phyloP scores from a whole-genome alignment of 64 coral and sea anemone genomes.

The Montipora efflorescens region DNA sequence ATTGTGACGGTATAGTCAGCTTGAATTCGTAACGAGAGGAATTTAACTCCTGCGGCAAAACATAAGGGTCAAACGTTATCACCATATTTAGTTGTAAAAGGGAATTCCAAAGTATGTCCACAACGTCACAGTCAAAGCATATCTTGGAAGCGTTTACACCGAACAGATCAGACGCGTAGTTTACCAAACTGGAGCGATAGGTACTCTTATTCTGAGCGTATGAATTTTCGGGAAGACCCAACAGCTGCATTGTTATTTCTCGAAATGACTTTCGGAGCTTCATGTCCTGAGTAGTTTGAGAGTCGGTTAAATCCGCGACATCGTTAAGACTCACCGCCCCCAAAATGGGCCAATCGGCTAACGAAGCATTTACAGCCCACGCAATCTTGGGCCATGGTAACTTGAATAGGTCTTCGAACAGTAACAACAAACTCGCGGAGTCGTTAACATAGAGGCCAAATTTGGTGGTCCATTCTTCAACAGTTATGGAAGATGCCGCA shows the following conservation, averaged over 20 bases:
- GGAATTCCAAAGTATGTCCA: conserved; percentile 63
- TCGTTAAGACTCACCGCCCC: conserved; percentile 38
- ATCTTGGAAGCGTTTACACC: conserved; percentile 29
- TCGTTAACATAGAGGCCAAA: conserved; percentile 66
- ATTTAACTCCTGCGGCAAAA: conserved; percentile 18
- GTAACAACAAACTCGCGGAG: conserved; percentile 36
- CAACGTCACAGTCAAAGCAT: conserved; percentile 25
- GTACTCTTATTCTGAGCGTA: not conserved
- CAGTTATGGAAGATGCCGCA: conserved; percentile 22
- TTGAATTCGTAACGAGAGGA: conserved; percentile 48
- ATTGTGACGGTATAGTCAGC: conserved; percentile 48
- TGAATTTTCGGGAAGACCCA: not conserved
- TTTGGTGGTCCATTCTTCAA: conserved; percentile 49
- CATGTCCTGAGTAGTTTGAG: not conserved
- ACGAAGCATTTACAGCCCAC: conserved; percentile 71
- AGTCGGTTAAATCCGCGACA: conserved; percentile 9
- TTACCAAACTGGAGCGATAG: conserved; percentile 33
- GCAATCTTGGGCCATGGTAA: conserved; percentile 76
- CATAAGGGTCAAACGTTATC: conserved; percentile 23
- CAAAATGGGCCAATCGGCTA: conserved; percentile 77
- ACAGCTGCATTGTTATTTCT: not conserved
- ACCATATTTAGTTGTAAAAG: not conserved
- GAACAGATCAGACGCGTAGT: conserved; percentile 29
- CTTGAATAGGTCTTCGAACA: conserved; percentile 44
- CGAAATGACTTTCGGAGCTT: not conserved